Percentiles rank a stretch among this genome's conserved stretches.
Evolutionary conservation across 1,140 invertebrate species (phyloP).

Genomic region (Thaumetopoea pityocampa): DNA sequence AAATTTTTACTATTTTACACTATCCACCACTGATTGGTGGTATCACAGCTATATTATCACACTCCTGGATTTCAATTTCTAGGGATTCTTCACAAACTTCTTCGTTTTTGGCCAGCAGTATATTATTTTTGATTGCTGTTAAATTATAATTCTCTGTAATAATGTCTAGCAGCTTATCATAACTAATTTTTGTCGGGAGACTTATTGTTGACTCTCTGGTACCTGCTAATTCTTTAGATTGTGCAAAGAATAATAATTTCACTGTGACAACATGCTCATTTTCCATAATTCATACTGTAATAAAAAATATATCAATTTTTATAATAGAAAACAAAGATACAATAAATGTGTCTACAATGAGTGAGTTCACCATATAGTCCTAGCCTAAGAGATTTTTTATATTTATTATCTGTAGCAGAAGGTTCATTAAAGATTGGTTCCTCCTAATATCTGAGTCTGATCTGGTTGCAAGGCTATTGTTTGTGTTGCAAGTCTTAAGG

Average conservation of each 20-base stretch:
- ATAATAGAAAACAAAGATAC: not conserved
- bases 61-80: conserved; percentile 78
- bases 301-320: conserved; percentile 11
- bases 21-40: conserved; percentile 93
- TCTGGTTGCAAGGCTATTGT: no score
- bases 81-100: conserved; percentile 79
- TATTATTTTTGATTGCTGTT: conserved; percentile 80
- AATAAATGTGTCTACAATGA: no score
- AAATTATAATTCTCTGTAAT: conserved; percentile 81
- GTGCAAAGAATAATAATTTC: conserved; percentile 90
- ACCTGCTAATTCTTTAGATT: conserved; percentile 88
- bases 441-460: no score
- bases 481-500: no score
- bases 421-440: no score
- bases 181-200: conserved; percentile 72
- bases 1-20: conserved; percentile 2
- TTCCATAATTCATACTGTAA: conserved; percentile 64
- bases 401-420: no score
- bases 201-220: conserved; percentile 72
- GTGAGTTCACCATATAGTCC: no score
- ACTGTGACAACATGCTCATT: conserved; percentile 71
- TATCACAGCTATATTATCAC: conserved; percentile 89
- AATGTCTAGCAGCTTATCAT: conserved; percentile 75
- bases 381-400: no score
- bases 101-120: conserved; percentile 90